phyloP scores from a whole-genome alignment of 2,113 vertebrate species.

The Pao palembangensis region DNA sequence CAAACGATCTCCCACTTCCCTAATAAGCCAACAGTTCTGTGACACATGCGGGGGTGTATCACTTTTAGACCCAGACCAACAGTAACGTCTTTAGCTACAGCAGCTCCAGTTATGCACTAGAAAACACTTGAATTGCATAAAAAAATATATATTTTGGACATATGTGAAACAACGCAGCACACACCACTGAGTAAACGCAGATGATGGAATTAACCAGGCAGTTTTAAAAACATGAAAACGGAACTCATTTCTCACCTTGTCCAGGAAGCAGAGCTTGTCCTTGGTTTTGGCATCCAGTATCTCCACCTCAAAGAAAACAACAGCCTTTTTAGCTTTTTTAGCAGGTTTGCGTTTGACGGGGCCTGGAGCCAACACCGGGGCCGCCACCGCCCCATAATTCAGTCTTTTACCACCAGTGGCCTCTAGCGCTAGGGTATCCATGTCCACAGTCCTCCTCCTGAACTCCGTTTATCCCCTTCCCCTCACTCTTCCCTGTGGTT shows the following conservation, averaged over 20 bases:
- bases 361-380: not conserved
- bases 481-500: slow-evolving; percentile 13
- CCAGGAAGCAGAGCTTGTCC: slow-evolving; percentile 95
- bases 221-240: not conserved
- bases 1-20: too few relatives aligned
- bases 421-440: slow-evolving; percentile 77
- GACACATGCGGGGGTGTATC: not conserved
- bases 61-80: slow-evolving; percentile 1
- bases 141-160: slow-evolving; percentile 8
- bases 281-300: slow-evolving; percentile 90
- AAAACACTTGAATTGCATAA: slow-evolving; percentile 21
- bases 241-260: slow-evolving; percentile 80
- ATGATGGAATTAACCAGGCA: not conserved
- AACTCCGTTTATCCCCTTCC: slow-evolving; percentile 28
- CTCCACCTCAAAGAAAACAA: slow-evolving; percentile 98
- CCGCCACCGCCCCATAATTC: slow-evolving; percentile 17
- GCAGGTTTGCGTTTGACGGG: slow-evolving; percentile 70
- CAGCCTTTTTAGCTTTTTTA: slow-evolving; percentile 86
- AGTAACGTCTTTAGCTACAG: slow-evolving; percentile 3
- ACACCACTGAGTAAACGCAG: not conserved
- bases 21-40: not conserved
- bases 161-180: not conserved
- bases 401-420: slow-evolving; percentile 66
- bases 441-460: slow-evolving; percentile 61
- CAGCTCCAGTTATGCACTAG: slow-evolving; percentile 16